Conservation (phyloP, 2,797 vertebrate genomes). For the Pelodytes ibericus region DNA sequence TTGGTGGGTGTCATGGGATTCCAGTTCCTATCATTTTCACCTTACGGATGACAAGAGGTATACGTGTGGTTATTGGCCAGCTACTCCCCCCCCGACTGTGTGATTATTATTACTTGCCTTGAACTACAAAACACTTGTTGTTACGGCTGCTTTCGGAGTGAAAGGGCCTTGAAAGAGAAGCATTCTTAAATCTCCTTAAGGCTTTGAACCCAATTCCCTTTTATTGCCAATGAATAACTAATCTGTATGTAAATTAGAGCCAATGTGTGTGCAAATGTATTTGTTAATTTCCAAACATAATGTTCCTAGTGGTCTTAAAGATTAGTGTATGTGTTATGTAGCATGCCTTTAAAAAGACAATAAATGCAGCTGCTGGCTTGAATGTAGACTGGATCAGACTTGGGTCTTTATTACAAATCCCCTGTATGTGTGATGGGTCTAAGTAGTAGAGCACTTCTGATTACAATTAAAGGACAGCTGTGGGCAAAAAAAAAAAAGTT, state of each 20-base stretch:
- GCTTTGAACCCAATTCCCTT: slow-evolving; percentile 41
- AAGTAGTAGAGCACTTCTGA: not conserved
- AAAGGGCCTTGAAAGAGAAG: slow-evolving; percentile 26
- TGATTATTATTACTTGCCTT: not conserved
- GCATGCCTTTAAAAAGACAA: not conserved
- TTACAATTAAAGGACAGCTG: too few relatives aligned
- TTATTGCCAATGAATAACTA: slow-evolving; percentile 51
- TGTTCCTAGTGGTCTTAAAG: slow-evolving; percentile 33
- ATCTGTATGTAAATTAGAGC: slow-evolving; percentile 50
- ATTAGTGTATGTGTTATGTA: slow-evolving; percentile 29
- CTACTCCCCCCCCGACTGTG: not conserved
- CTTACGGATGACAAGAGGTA: not conserved
- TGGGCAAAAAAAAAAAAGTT: too few relatives aligned
- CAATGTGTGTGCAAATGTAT: slow-evolving; percentile 43
- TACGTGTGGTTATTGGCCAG: not conserved
- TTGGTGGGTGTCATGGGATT: not conserved
- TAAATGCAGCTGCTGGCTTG: not conserved
- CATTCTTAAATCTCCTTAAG: slow-evolving; percentile 32
- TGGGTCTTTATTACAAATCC: not conserved
- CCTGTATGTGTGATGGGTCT: not conserved
- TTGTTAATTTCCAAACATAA: slow-evolving; percentile 45
- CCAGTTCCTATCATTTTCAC: too few relatives aligned
- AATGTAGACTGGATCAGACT: not conserved
- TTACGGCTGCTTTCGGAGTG: not conserved
- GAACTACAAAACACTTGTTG: not conserved